Evolutionary conservation across 2,888 invertebrate genomes (phyloP).

Genomic region (Eugnorisma glareosa): DNA sequence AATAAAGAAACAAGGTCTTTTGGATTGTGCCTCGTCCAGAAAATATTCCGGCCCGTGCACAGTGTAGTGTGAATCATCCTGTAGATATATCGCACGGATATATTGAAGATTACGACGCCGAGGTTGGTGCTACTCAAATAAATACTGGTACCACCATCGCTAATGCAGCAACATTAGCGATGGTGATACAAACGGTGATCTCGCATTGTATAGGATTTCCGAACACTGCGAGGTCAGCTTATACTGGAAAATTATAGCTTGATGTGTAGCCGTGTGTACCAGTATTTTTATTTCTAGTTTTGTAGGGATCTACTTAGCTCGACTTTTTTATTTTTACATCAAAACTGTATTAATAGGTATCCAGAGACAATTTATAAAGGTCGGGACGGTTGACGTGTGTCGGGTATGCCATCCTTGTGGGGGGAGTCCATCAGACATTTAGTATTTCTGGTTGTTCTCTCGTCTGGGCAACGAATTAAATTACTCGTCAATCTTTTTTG

Average conservation of each 20-base stretch:
- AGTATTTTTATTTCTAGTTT: neutral
- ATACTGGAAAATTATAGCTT: too few species aligned
- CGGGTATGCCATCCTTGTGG: neutral
- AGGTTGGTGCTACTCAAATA: neutral
- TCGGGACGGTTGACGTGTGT: neutral
- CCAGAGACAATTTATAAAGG: neutral
- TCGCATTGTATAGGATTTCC: too few species aligned
- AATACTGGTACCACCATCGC: too few species aligned
- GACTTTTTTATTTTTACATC: neutral
- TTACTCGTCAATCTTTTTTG: neutral
- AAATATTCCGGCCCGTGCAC: conserved; percentile 6
- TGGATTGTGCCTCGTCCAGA: conserved; percentile 2
- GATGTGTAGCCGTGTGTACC: too few species aligned
- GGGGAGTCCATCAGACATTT: neutral
- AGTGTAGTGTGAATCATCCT: conserved; percentile 30
- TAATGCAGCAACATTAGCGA: too few species aligned
- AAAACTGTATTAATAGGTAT: neutral
- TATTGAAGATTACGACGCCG: conserved; percentile 36
- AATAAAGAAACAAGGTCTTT: conserved; percentile 4
- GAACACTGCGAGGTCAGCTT: too few species aligned
- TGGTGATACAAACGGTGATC: too few species aligned
- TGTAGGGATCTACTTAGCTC: neutral
- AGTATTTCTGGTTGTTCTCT: neutral
- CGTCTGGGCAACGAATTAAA: too few species aligned
- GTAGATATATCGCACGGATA: conserved; percentile 39